Base-by-base conservation (phyloP, 2,113 vertebrate species). In the Aptenodytes patagonicus region DNA sequence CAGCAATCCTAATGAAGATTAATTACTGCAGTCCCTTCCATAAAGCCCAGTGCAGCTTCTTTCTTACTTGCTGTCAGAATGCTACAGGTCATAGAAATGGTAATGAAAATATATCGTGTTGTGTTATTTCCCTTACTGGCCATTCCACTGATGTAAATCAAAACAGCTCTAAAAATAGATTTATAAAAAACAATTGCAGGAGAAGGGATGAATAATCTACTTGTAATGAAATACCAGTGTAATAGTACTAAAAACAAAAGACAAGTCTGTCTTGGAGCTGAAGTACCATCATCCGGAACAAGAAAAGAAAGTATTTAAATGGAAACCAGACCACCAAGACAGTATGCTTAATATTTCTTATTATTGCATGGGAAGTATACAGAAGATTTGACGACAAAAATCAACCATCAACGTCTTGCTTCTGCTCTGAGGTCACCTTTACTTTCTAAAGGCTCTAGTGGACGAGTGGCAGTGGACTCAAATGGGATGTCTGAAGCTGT, bases 1-100 rank as follows among this genome's bases (percentile, higher is more conserved):
- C 95, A 97, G 96, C 52, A 90, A 90, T 96, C 89, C 82, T 98
- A 98, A 98, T 97, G 95, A 98, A 98, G 97, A 98, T 98, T 98
- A 97, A 98, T 98, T 97, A 98, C 97, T 97, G 95, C 95, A 97
- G 96, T 87, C 90, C 81, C 95, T 96, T 97, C 83, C 82, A 96
- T 64, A 91, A 97, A 97, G 91, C 88, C 82, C 87, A 78, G 72
- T 90, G 87, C 71, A 91, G 93, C 94, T 96, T 98, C 91, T 61
- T 97, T 97, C 94, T 97, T 89, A 91, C 60, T 92, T 84, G 93
- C 86, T 95, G 89, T 94, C 96, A 97, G 94, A 97, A 96, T 73
- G 57, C 91, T 91, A 92, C 40, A 25, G 47, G 42, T 90, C 71
- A 91, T 3, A 91, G 73, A 96, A 91, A 91, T 46, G 38, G 61